Base-by-base conservation (phyloP, 2,797 vertebrate species). In the Nannoperca obscura region DNA sequence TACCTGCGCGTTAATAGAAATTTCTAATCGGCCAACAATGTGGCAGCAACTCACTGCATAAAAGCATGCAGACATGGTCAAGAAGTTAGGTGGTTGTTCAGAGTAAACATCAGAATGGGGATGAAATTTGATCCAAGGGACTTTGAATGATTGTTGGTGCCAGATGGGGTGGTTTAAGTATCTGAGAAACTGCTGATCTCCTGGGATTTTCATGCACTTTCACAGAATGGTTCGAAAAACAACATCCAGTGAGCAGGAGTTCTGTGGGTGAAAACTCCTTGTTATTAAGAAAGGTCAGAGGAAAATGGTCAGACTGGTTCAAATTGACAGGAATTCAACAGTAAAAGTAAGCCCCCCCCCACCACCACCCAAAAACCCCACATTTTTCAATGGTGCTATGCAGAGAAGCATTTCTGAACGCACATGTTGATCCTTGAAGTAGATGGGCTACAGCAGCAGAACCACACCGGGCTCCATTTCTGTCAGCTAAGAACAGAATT, bases 261-360 rank as follows among this genome's bases (percentile, higher is more conserved):
- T 55, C 42, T 42, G 60, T 34, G 44, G 53, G 24, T 5, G n/a
- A 57, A 68, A 71, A 62, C 30, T 47, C 42, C 61, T 49, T 30
- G 53, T 71, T 83, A 77, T 61, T 58, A 38, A 79, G 59, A 75
- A 61, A 75, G 65, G 73, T 86, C 54, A 66, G 59, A 60, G 66
- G 53, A 30, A 38, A 75, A n/a, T 17, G 47, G 24, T 17, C 34
- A 54, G 71, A 62, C 44, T 54, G 66, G 38, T 42, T 74, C 11
- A 55, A 64, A 71, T 17, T 81, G 73, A 71, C 70, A 54, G 44
- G 46, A 40, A 65, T 44, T 57, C 73, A 74, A 57, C 67, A 64
- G 36, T 53, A 64, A 59, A 27, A 27, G 24, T 27, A 27, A 27
- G 24, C 24, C 32, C 32, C 32, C 32, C 3, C 32, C 32, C 32